Evolutionary conservation across 2,888 invertebrate species (phyloP).

Genomic region (Temnothorax unifasciatus): DNA sequence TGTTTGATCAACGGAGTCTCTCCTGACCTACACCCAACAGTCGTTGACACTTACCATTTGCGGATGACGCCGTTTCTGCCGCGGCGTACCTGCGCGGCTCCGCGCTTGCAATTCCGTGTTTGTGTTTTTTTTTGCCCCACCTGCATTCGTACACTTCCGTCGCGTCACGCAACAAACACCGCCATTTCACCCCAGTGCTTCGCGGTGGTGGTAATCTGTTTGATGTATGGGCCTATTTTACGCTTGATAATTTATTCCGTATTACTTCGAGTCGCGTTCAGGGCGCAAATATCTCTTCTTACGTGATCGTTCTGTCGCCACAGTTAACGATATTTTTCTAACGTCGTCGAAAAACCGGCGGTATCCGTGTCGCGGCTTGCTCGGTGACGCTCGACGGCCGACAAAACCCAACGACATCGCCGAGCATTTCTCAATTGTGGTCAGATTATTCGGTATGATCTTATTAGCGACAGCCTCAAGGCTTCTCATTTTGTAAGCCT

Average conservation of each 20-base stretch:
- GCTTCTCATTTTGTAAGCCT: slow-evolving; percentile 54
- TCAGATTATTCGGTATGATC: slow-evolving; percentile 61
- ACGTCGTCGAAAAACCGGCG: slow-evolving; percentile 69
- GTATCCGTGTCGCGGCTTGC: slow-evolving; percentile 69
- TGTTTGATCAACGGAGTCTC: slow-evolving; percentile 83
- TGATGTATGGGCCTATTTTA: not conserved
- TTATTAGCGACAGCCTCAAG: slow-evolving; percentile 61
- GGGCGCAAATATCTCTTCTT: slow-evolving; percentile 33
- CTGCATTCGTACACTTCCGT: not conserved
- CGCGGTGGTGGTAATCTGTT: not conserved
- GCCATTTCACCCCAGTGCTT: too few relatives aligned
- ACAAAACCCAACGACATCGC: slow-evolving; percentile 52
- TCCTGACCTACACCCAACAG: slow-evolving; percentile 85
- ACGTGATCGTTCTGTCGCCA: slow-evolving; percentile 62
- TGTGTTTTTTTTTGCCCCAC: slow-evolving; percentile 37
- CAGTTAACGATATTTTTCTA: slow-evolving; percentile 69
- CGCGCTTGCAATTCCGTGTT: slow-evolving; percentile 60
- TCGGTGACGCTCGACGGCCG: slow-evolving; percentile 64
- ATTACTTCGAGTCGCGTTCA: not conserved
- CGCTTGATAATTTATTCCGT: slow-evolving; percentile 3
- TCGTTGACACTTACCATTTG: slow-evolving; percentile 83
- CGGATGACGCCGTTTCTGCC: slow-evolving; percentile 64
- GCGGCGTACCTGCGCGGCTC: slow-evolving; percentile 67
- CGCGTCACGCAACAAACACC: not conserved
- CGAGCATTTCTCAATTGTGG: slow-evolving; percentile 61